Evolutionary conservation across 2,888 invertebrate species (phyloP).

Genomic region (Cactoblastis cactorum): DNA sequence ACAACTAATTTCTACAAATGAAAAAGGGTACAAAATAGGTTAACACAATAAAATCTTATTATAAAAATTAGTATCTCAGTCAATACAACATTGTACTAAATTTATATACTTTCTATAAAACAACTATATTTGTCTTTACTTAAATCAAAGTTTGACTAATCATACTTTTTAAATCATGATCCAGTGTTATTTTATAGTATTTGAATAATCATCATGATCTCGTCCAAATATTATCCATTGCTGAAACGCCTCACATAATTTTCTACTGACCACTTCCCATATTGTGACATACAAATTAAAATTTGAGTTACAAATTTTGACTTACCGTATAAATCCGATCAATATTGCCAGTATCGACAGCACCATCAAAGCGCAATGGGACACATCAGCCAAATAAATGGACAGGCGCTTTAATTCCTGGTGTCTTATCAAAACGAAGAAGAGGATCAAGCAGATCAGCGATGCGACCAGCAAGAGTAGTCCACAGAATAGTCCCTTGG

Average conservation of each 20-base stretch:
- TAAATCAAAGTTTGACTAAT: too few species aligned
- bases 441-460: slow-evolving; percentile 94
- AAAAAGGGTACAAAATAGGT: slow-evolving; percentile 9
- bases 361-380: slow-evolving; percentile 92
- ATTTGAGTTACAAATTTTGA: slow-evolving; percentile 14
- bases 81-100: too few species aligned
- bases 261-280: too few species aligned
- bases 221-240: too few species aligned
- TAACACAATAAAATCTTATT: not conserved
- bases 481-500: slow-evolving; percentile 95
- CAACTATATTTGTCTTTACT: too few species aligned
- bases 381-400: slow-evolving; percentile 94
- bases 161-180: too few species aligned
- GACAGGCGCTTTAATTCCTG: slow-evolving; percentile 90
- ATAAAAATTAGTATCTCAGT: too few species aligned
- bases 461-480: slow-evolving; percentile 93
- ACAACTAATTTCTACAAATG: slow-evolving; percentile 31
- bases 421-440: slow-evolving; percentile 96
- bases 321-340: slow-evolving; percentile 93
- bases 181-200: too few species aligned
- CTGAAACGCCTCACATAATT: too few species aligned
- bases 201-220: too few species aligned
- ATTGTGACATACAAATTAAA: not conserved
- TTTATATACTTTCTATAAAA: too few species aligned
- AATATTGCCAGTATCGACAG: slow-evolving; percentile 93